Percentiles rank a stretch among this genome's conserved stretches.
Evolutionary conservation across 2,797 vertebrate species (phyloP).

Genomic region (Xyrichtys novacula): DNA sequence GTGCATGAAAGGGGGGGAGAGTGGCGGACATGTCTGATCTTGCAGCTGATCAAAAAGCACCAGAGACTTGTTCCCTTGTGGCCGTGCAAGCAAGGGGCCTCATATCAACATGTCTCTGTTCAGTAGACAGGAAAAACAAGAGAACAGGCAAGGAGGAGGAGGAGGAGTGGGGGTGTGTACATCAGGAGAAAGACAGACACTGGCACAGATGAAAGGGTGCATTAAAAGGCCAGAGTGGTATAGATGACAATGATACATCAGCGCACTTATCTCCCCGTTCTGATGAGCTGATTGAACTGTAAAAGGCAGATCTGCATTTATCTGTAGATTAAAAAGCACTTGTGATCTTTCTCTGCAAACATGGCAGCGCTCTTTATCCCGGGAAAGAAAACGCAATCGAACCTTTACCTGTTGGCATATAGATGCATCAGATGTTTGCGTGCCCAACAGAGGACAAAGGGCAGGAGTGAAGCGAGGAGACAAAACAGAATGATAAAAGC

Average conservation of each 20-base stretch:
- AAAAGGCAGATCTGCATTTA: slow-evolving; percentile 54
- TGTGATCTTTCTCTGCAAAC: slow-evolving; percentile 34
- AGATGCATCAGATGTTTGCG: slow-evolving; percentile 89
- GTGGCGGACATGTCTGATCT: slow-evolving; percentile 81
- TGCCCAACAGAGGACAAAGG: slow-evolving; percentile 89
- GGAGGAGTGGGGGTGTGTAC: slow-evolving; percentile 6
- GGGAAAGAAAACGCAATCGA: slow-evolving; percentile 10
- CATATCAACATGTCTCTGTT: slow-evolving; percentile 84
- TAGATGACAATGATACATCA: slow-evolving; percentile 73
- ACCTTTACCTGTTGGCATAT: slow-evolving; percentile 17
- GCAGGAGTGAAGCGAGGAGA: slow-evolving; percentile 76
- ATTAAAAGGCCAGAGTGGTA: slow-evolving; percentile 65
- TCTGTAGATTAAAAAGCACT: slow-evolving; percentile 19
- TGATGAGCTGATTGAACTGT: slow-evolving; percentile 72
- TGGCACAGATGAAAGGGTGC: slow-evolving; percentile 75
- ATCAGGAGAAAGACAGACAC: slow-evolving; percentile 60
- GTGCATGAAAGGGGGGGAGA: slow-evolving; percentile 46
- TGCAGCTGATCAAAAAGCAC: slow-evolving; percentile 83
- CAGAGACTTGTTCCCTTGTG: slow-evolving; percentile 80
- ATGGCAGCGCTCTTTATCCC: slow-evolving; percentile 34
- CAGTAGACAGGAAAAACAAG: slow-evolving; percentile 83
- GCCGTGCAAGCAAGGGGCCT: slow-evolving; percentile 66
- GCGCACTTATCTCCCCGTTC: slow-evolving; percentile 61
- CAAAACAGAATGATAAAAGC: slow-evolving; percentile 67
- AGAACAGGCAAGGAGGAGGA: slow-evolving; percentile 45